Evolutionary conservation across 2,797 vertebrate species (phyloP).

Genomic region (Acanthurus tractus): DNA sequence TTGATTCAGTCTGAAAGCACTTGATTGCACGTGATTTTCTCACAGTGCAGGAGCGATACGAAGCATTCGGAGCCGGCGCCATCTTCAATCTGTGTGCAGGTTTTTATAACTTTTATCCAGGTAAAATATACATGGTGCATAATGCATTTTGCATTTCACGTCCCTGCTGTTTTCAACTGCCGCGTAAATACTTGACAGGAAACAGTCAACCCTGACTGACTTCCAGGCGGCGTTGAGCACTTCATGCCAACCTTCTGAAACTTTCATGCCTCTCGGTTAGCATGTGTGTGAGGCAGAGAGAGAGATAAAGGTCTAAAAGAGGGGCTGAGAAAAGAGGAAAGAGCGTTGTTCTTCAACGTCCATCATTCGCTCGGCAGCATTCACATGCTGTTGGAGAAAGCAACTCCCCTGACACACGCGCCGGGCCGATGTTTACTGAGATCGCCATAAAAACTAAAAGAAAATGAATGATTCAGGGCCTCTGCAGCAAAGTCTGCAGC

Average conservation of each 20-base stretch:
- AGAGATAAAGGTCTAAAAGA: conserved; percentile 28
- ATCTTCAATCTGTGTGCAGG: background rate
- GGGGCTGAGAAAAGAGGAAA: conserved; percentile 4
- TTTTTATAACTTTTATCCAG: conserved; percentile 29
- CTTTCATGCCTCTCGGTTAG: conserved; percentile 40
- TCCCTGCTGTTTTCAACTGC: conserved; percentile 47
- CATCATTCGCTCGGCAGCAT: conserved; percentile 36
- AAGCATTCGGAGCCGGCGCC: background rate
- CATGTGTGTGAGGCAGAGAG: background rate
- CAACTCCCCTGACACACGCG: conserved; percentile 30
- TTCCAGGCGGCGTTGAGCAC: conserved; percentile 14
- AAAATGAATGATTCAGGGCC: conserved; percentile 70
- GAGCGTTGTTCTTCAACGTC: conserved; percentile 37
- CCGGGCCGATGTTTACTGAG: conserved; percentile 47
- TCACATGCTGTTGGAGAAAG: conserved; percentile 34
- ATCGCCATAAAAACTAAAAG: conserved; percentile 58
- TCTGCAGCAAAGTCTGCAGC: conserved; percentile 53
- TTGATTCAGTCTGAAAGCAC: conserved; percentile 3
- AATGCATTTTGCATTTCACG: conserved; percentile 56
- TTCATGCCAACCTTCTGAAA: conserved; percentile 50
- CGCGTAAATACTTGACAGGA: conserved; percentile 56
- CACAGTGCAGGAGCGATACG: background rate
- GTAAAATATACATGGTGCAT: conserved; percentile 57
- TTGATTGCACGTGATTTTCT: background rate
- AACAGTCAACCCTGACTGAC: conserved; percentile 24